These are phyloP conservation scores for Idaea dimidiata DNA, from an alignment of 2,888 invertebrate species.

Conservation along the genomic window DNA sequence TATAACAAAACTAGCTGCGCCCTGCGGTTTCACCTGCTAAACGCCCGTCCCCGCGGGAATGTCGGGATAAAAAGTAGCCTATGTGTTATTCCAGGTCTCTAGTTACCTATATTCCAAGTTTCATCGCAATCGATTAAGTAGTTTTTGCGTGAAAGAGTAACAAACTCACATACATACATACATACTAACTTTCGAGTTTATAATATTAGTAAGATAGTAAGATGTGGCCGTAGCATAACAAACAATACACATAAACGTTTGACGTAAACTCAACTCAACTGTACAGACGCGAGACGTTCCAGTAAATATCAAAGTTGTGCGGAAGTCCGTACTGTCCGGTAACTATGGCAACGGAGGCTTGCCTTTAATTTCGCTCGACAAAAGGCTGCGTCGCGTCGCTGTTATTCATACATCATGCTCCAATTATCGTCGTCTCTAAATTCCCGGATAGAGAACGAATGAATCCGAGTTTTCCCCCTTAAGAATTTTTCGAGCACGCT, in stretches of 20 bases:
- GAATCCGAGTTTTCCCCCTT: conserved; percentile 17
- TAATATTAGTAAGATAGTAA: too few relatives aligned
- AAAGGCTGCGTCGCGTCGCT: conserved; percentile 42
- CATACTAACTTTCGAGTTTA: too few relatives aligned
- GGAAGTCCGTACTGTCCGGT: conserved; percentile 31
- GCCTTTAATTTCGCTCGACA: conserved; percentile 57
- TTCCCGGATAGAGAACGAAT: conserved; percentile 36
- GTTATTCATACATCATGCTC: conserved; percentile 58
- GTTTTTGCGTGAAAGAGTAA: too few relatives aligned
- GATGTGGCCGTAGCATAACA: conserved; percentile 3
- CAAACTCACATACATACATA: too few relatives aligned
- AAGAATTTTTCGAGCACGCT: conserved; percentile 24
- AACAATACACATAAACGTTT: background rate
- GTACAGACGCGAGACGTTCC: conserved; percentile 12
- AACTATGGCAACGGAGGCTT: conserved; percentile 40
- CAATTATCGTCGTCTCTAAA: conserved; percentile 54
- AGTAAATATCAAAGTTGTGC: conserved; percentile 15
- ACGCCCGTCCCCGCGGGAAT: too few relatives aligned
- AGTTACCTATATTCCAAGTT: too few relatives aligned
- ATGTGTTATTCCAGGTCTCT: too few relatives aligned
- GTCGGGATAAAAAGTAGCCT: too few relatives aligned
- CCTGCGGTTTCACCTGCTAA: too few relatives aligned
- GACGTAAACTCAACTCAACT: conserved; percentile 16
- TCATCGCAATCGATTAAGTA: too few relatives aligned
- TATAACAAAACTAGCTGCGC: too few relatives aligned